Percentiles rank a stretch among this genome's conserved stretches.
These are phyloP conservation scores for Temnothorax longispinosus DNA, from an alignment of 1,140 invertebrate genomes.

Conservation along the genomic window DNA sequence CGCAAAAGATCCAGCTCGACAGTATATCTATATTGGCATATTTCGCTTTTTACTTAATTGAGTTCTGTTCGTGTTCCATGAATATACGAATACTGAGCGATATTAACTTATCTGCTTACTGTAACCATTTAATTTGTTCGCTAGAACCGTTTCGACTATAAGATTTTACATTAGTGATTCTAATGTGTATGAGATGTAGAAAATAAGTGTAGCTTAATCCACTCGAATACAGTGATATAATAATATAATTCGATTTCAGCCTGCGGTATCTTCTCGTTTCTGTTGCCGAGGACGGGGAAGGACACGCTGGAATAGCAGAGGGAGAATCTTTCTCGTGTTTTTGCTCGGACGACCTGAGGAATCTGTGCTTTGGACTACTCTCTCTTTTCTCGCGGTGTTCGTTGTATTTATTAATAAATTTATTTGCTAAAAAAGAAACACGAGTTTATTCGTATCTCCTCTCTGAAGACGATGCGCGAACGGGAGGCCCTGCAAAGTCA, in stretches of 20 bases:
- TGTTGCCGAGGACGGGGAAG: constrained; percentile 89
- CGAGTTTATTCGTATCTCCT: background rate
- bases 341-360: background rate
- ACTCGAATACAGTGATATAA: constrained; percentile 12
- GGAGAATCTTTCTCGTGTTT: background rate
- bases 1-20: too few relatives aligned
- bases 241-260: constrained; percentile 83
- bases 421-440: constrained; percentile 25
- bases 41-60: too few relatives aligned
- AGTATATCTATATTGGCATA: too few relatives aligned
- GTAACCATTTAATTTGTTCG: background rate
- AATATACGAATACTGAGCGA: too few relatives aligned
- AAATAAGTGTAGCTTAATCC: background rate
- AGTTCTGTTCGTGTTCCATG: too few relatives aligned
- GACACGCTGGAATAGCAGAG: constrained; percentile 87
- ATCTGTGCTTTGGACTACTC: constrained; percentile 5
- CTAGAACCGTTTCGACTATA: background rate
- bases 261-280: constrained; percentile 89
- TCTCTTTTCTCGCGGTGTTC: background rate
- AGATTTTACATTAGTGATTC: background rate
- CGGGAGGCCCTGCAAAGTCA: too few relatives aligned
- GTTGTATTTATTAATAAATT: constrained; percentile 60
- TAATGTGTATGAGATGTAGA: background rate
- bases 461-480: background rate
- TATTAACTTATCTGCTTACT: background rate